Evolutionary conservation across 2,113 vertebrate species (phyloP).

Genomic region (Theristicus caerulescens): DNA sequence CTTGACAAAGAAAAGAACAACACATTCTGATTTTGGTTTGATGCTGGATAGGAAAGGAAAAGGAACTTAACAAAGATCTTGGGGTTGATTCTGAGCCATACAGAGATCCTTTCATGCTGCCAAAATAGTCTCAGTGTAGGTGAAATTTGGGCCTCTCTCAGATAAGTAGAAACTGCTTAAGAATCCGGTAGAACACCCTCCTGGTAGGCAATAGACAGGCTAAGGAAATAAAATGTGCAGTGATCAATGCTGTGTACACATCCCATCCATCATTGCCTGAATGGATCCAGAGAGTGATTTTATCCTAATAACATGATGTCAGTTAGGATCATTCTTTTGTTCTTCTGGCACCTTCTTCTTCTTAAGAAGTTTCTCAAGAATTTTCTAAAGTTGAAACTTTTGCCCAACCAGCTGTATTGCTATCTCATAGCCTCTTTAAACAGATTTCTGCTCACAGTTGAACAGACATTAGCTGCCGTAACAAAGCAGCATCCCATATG

Average conservation of each 20-base stretch:
- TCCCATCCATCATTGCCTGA: not conserved
- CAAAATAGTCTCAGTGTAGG: rapidly evolving
- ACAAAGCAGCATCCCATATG: conserved; percentile 48
- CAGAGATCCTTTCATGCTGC: not conserved
- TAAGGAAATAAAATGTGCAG: not conserved
- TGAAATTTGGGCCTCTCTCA: not conserved
- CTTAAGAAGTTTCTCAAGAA: not conserved
- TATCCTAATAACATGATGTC: not conserved
- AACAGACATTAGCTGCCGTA: not conserved
- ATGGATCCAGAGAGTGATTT: not conserved
- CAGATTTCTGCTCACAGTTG: conserved; percentile 33
- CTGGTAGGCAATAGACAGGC: not conserved
- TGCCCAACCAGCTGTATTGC: not conserved
- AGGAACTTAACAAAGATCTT: not conserved
- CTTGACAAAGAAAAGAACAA: not conserved
- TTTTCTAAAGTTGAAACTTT: not conserved
- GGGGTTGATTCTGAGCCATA: not conserved
- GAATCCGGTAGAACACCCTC: not conserved
- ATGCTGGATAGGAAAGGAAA: not conserved
- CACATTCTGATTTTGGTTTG: not conserved
- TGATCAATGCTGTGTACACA: not conserved
- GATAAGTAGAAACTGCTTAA: not conserved
- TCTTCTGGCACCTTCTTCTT: not conserved
- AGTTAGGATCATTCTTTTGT: not conserved
- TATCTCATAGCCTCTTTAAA: not conserved